Evolutionary conservation across 2,888 invertebrate species (phyloP), one percentile per base, ranked within the genome.

Genomic region (Eupsilia transversa): DNA sequence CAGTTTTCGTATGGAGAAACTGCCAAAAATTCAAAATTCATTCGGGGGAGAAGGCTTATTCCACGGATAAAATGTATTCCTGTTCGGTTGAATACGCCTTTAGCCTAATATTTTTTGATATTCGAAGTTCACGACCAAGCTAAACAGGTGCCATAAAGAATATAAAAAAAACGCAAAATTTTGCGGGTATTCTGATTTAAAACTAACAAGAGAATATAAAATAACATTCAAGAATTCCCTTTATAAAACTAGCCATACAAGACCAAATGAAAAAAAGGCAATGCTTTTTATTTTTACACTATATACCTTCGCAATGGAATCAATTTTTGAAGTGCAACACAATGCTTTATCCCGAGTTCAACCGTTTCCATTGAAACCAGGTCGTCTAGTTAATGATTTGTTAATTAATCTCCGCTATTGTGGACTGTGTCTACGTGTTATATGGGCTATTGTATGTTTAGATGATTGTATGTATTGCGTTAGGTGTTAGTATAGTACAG

Each of bases 371-470:
- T 76, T 72, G 64, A 63, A 83, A 76, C 49, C 61, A 60, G 72
- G 57, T 68, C 73, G 64, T 56, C 57, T 74, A 63, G 82, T 73
- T 70, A 76, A 76, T 86, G 84, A 77, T 86, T 84, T 63, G 71
- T 79, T 84, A 82, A 85, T 85, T 85, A 84, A 86, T 86, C 82
- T 80, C 54, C 56, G 12, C 73, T 71, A 86, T 85, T 84, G 79
- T 82, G 65, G n/a, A 57, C 54, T 57, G 17, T 27, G n/a, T 70
- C 56, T 52, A 27, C 74, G 59, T 68, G 33, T 72, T 72, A n/a
- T 78, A 60, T 12, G 9, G 33, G 0, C 59, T 23, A 73, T 73
- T 77, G 60, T 73, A 30, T 46, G 52, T 38, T 20, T 54, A 49
- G 38, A 43, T 35, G 23, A 78, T 60, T 27, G 33, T 60, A 23